Percentiles rank a stretch among this genome's conserved stretches.
Conservation (phyloP, 2,797 vertebrate genomes). For the Myotis myotis region DNA sequence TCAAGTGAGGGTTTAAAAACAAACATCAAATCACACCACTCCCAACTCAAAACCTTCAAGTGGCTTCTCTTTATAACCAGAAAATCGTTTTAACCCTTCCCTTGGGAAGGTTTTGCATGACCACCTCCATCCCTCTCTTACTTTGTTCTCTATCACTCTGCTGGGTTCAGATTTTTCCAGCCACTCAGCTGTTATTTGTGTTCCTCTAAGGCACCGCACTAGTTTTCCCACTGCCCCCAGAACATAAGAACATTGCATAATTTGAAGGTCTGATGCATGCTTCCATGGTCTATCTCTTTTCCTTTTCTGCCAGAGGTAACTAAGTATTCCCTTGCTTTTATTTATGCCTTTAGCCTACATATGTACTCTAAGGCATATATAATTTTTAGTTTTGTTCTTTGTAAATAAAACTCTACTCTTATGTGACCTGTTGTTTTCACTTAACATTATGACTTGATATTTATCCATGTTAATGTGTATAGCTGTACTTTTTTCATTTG, state of each 20-base stretch:
- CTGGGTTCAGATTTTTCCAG: background rate
- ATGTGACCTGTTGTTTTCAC: background rate
- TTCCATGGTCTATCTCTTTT: background rate
- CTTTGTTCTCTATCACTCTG: background rate
- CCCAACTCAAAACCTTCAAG: background rate
- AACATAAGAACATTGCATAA: background rate
- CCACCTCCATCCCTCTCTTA: background rate
- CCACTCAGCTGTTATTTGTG: background rate
- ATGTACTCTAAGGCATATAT: background rate
- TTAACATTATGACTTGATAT: background rate
- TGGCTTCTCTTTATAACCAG: background rate
- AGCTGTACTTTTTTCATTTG: background rate
- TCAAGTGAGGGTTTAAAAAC: background rate
- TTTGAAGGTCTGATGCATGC: background rate
- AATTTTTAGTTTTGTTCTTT: constrained; percentile 9
- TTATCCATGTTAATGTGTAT: background rate
- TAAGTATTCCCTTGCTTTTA: background rate
- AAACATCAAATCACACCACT: background rate
- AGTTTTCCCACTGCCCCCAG: background rate
- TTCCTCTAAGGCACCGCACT: background rate
- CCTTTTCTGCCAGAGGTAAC: background rate
- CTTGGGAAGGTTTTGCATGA: background rate
- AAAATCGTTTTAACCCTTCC: background rate
- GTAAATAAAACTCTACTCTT: background rate
- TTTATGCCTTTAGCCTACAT: background rate